Evolutionary conservation across 2,888 invertebrate genomes (phyloP), one percentile per base, ranked within the genome.

Genomic region (Rhabditoides inermis): DNA sequence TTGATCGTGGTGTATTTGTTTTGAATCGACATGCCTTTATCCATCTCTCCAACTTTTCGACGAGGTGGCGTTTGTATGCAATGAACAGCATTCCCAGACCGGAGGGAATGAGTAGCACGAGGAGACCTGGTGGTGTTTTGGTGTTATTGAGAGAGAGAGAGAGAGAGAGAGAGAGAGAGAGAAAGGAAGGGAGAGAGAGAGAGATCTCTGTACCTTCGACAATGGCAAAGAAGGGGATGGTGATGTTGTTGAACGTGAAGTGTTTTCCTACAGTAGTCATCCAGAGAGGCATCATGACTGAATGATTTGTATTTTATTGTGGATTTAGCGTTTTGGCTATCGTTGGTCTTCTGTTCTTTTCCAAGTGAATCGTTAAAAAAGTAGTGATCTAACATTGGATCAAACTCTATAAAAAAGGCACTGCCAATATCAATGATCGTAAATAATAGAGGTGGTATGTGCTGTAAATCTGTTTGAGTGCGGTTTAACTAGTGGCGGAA

Each of bases 241-340:
- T 80, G 0, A 84, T 86, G 47, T 84, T 82, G 2, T 82, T 79
- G 12, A 58, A 56, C 77, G 89, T 88, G 53, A 88, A 86, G 15
- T 77, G 70, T 68, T 82, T 83, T 0, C 91, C 91, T 40, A 91
- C 81, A 0, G 89, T 88, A 76, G 90, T 88, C 5, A 90, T 81
- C 91, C 90, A 91, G 1, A 88, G 75, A 0, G 91, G 91, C 84
- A 91, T 88, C 81, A 88, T 85, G 39, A 80, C 86, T 86, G 80
- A 2, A 80, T 41, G 10, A n/a, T 48, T 22, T 47, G n/a, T 6
- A 47, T 46, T 47, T 46, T 45, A 7, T 12, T 10, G 20, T 45
- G 10, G 45, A 12, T 12, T 18, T n/a, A 6, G 15, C 20, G n/a
- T 5, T 3, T 32, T 15, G 10, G 32, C 10, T 32, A 10, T 32